These are phyloP conservation scores for Hermaeophaga mercurialis DNA, from an alignment of 2,888 invertebrate species.

Conservation along the genomic window DNA sequence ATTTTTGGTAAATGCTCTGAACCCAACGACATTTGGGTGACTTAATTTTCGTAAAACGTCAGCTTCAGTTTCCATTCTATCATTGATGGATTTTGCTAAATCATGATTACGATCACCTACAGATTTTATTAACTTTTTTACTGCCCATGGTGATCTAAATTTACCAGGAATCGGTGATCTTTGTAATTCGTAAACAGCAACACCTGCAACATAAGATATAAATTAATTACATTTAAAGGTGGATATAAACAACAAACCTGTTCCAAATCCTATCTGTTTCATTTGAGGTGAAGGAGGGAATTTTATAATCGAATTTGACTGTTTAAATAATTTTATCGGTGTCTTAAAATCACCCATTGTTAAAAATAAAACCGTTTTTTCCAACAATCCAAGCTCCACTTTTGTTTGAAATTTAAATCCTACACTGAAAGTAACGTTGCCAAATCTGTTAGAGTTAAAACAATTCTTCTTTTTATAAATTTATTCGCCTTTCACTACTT, in stretches of 20 bases:
- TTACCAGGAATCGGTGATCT: slow-evolving; percentile 72
- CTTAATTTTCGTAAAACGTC: slow-evolving; percentile 69
- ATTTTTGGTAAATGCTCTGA: slow-evolving; percentile 62
- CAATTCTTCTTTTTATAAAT: no score
- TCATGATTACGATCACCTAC: slow-evolving; percentile 52
- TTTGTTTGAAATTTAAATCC: no score
- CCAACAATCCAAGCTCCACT: no score
- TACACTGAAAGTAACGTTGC: no score
- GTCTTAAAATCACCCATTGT: slow-evolving; percentile 58
- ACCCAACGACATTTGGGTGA: slow-evolving; percentile 86
- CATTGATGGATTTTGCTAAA: slow-evolving; percentile 48
- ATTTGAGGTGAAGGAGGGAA: slow-evolving; percentile 78
- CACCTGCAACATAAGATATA: slow-evolving; percentile 60
- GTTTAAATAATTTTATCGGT: slow-evolving; percentile 55
- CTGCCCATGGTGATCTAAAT: slow-evolving; percentile 82
- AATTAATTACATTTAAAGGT: no score
- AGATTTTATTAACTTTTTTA: slow-evolving; percentile 65
- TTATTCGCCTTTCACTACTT: no score
- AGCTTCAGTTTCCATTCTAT: slow-evolving; percentile 73
- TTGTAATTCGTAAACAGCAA: slow-evolving; percentile 76
- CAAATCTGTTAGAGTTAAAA: no score
- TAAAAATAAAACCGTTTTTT: no score
- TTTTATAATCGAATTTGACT: slow-evolving; percentile 15
- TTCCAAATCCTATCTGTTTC: slow-evolving; percentile 76
- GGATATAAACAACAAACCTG: slow-evolving; percentile 66